These are phyloP conservation scores for Philypnodon macrostomus DNA, from an alignment of 2,797 vertebrate species.

Conservation along the genomic window DNA sequence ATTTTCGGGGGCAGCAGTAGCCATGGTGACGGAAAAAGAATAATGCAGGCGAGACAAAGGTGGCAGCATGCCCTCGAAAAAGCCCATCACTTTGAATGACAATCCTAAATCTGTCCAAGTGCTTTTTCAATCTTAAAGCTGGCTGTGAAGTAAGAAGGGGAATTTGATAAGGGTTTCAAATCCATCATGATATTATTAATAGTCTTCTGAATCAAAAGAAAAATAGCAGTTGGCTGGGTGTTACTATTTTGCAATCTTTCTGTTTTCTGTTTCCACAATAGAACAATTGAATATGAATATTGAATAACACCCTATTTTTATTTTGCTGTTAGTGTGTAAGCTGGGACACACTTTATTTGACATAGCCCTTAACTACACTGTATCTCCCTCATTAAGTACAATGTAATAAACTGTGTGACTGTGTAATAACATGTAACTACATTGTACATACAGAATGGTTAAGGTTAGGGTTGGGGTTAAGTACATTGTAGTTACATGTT, in stretches of 20 bases:
- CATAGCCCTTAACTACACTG: too few relatives aligned
- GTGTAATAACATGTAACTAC: too few relatives aligned
- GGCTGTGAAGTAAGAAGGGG: slow-evolving; percentile 1
- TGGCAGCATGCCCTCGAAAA: slow-evolving; percentile 26
- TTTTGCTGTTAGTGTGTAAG: too few relatives aligned
- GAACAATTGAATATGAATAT: too few relatives aligned
- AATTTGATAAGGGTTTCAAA: slow-evolving; percentile 28
- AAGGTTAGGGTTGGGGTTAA: too few relatives aligned
- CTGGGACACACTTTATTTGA: too few relatives aligned
- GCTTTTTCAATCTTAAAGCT: slow-evolving; percentile 24
- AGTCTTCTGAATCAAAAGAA: slow-evolving; percentile 11
- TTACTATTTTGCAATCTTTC: slow-evolving; percentile 24
- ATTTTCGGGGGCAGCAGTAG: slow-evolving; percentile 38
- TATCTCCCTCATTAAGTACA: too few relatives aligned
- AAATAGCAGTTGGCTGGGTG: slow-evolving; percentile 12
- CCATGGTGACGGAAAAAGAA: slow-evolving; percentile 28
- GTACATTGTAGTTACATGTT: too few relatives aligned
- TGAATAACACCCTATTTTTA: too few relatives aligned
- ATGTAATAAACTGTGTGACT: too few relatives aligned
- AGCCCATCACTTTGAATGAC: slow-evolving; percentile 51
- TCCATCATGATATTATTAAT: slow-evolving; percentile 25
- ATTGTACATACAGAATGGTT: too few relatives aligned
- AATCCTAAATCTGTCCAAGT: slow-evolving; percentile 30
- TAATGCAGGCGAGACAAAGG: slow-evolving; percentile 32
- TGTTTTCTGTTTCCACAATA: too few relatives aligned